Percentiles rank a stretch among this genome's conserved stretches.
Evolutionary conservation across 2,113 vertebrate genomes (phyloP).

Genomic region (Pterophyllum scalare): DNA sequence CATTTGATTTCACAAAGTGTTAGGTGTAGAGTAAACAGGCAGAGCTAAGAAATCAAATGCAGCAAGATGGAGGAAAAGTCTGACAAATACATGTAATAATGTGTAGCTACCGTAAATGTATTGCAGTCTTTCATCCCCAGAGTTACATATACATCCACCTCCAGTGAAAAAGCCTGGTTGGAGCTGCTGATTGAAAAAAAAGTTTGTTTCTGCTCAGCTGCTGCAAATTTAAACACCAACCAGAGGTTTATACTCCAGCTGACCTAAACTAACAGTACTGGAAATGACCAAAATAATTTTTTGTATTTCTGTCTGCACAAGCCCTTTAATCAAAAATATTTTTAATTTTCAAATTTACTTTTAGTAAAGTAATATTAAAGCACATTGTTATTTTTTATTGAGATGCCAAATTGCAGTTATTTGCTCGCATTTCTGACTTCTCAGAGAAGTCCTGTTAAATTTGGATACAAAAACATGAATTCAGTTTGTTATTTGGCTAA

Average conservation of each 20-base stretch:
- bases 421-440: no score
- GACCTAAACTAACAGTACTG: no score
- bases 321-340: not conserved
- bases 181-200: not conserved
- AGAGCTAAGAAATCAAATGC: not conserved
- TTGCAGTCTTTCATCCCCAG: not conserved
- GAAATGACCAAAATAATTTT: no score
- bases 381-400: not conserved
- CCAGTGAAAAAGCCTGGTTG: not conserved
- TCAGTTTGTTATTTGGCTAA: no score
- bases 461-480: no score
- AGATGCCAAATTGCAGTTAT: no score
- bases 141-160: not conserved
- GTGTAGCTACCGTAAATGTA: not conserved
- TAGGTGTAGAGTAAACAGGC: fast-evolving
- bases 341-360: not conserved
- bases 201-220: no score
- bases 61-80: no score
- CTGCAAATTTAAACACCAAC: no score
- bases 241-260: no score
- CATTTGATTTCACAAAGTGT: not conserved
- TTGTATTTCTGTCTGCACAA: not conserved
- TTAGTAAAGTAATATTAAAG: not conserved
- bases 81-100: not conserved
- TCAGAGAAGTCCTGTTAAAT: no score